Evolutionary conservation across 2,113 vertebrate species (phyloP).

Genomic region (Crotalus tigris): DNA sequence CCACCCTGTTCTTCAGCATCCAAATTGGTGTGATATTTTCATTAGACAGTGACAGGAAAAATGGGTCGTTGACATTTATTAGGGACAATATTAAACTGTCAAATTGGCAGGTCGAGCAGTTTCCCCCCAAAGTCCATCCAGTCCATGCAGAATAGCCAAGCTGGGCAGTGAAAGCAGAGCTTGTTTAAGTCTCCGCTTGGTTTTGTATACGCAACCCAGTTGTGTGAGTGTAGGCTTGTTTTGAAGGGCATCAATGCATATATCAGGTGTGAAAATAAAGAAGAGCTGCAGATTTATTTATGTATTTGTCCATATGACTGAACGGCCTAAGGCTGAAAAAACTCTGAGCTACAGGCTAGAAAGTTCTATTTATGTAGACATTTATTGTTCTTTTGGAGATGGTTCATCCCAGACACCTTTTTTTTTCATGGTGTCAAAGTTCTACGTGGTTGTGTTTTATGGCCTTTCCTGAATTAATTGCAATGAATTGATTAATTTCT

Average conservation of each 20-base stretch:
- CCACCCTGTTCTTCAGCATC: fast-evolving
- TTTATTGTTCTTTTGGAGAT: constrained; percentile 55
- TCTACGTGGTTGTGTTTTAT: neutral
- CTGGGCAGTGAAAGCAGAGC: neutral
- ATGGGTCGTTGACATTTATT: constrained; percentile 7
- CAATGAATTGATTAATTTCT: neutral
- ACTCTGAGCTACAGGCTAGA: constrained; percentile 31
- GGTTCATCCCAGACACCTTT: constrained; percentile 29
- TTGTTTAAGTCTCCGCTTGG: too few species aligned
- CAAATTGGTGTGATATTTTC: neutral
- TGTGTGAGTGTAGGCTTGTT: neutral
- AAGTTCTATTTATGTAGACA: constrained; percentile 29
- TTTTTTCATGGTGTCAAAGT: neutral
- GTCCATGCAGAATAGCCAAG: neutral
- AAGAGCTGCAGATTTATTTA: neutral
- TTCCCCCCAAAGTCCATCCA: neutral
- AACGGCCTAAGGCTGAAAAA: neutral
- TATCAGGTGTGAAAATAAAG: neutral
- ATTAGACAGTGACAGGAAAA: constrained; percentile 22
- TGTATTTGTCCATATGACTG: neutral
- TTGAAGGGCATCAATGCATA: neutral
- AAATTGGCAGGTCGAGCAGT: neutral
- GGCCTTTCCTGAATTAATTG: neutral
- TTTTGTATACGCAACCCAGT: neutral
- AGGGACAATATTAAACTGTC: constrained; percentile 29